These are phyloP conservation scores for Bombus difficillimus DNA, from an alignment of 1,140 invertebrate genomes.

Conservation along the genomic window DNA sequence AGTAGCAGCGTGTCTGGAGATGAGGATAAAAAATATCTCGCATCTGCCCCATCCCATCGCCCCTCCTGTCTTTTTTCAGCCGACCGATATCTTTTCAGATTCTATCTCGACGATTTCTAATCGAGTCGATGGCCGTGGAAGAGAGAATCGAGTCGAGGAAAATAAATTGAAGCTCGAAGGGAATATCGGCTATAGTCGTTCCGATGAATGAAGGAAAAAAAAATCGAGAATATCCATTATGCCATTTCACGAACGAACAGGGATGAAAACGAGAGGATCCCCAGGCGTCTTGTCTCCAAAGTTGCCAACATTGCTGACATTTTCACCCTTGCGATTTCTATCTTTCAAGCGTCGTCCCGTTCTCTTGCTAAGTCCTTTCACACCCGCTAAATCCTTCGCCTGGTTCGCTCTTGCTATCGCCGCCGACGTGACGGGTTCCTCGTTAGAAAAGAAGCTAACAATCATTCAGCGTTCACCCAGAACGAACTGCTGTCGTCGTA, in stretches of 20 bases:
- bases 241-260: not conserved
- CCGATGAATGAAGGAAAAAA: not conserved
- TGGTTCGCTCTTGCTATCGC: constrained; percentile 7
- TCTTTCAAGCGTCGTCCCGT: not conserved
- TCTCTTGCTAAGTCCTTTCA: not conserved
- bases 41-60: not conserved
- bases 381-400: constrained; percentile 36
- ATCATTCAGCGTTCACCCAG: constrained; percentile 59
- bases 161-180: constrained; percentile 11
- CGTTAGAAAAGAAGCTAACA: constrained; percentile 76
- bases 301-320: constrained; percentile 35
- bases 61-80: not conserved
- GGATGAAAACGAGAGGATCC: not conserved
- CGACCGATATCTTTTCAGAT: not conserved
- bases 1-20: constrained; percentile 12
- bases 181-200: constrained; percentile 6
- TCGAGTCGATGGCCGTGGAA: not conserved
- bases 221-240: constrained; percentile 38
- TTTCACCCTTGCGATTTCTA: constrained; percentile 51
- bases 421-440: constrained; percentile 69
- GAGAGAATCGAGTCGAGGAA: too few relatives aligned
- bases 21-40: not conserved
- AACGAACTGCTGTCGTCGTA: constrained; percentile 72
- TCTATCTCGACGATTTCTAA: not conserved
- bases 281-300: constrained; percentile 18